phyloP scores from a whole-genome alignment of 2,888 invertebrate genomes.

The Drosophila melanosoma region DNA sequence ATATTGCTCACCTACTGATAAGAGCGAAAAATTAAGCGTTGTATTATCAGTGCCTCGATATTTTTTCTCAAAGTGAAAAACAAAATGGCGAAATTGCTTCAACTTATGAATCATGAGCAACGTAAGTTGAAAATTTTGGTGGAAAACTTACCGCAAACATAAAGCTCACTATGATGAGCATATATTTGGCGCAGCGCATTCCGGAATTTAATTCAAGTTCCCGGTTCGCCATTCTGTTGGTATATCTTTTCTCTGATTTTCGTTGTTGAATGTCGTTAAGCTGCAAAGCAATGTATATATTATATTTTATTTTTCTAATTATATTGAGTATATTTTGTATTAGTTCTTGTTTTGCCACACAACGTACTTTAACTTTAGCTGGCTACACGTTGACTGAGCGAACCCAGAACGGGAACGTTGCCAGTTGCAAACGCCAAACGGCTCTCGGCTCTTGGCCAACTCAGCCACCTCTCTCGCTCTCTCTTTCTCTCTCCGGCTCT shows the following conservation, averaged over 20 bases:
- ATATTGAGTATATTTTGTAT: neutral
- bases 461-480: constrained; percentile 7
- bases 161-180: constrained; percentile 90
- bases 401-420: constrained; percentile 53
- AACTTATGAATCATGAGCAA: constrained; percentile 51
- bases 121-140: neutral
- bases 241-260: constrained; percentile 4
- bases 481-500: neutral
- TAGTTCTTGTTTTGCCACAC: constrained; percentile 16
- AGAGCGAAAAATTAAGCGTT: constrained; percentile 16
- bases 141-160: constrained; percentile 90
- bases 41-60: constrained; percentile 33
- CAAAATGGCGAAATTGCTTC: constrained; percentile 48
- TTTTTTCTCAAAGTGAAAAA: constrained; percentile 1
- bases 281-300: constrained; percentile 44
- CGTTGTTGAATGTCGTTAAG: neutral
- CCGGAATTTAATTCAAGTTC: constrained; percentile 87
- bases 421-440: constrained; percentile 50
- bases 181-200: constrained; percentile 91
- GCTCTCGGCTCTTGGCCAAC: constrained; percentile 60
- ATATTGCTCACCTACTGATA: constrained; percentile 47
- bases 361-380: constrained; percentile 75
- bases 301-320: constrained; percentile 12
- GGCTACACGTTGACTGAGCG: constrained; percentile 69
- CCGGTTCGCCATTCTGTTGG: constrained; percentile 57